Evolutionary conservation across 2,113 vertebrate genomes (phyloP).

Genomic region (Rhagologus leucostigma): DNA sequence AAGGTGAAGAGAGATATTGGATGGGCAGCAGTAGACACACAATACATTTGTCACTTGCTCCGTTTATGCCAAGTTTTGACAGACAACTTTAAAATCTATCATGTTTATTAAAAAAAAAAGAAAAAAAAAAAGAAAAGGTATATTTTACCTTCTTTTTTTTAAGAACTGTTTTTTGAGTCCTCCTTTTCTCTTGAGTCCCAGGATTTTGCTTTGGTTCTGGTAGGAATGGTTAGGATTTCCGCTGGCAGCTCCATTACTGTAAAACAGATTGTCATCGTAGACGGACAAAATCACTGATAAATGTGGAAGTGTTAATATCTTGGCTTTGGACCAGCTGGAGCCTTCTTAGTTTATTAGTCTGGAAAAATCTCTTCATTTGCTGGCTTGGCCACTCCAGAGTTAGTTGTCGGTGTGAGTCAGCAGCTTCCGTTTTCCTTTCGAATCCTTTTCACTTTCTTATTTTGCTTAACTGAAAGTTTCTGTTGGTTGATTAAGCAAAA

Average conservation of each 20-base stretch:
- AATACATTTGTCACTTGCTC: conserved; percentile 50
- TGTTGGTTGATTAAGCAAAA: background rate
- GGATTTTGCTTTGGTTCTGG: conserved; percentile 45
- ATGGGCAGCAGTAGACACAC: conserved; percentile 30
- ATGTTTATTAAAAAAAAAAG: conserved; percentile 59
- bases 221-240: conserved; percentile 22
- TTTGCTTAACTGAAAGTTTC: background rate
- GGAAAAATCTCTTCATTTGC: conserved; percentile 40
- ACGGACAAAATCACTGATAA: conserved; percentile 5
- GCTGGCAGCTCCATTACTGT: conserved; percentile 17
- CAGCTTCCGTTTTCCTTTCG: background rate
- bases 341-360: conserved; percentile 38
- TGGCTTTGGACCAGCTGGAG: conserved; percentile 25
- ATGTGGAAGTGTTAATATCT: conserved; percentile 9
- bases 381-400: conserved; percentile 14
- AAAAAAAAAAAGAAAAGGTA: background rate
- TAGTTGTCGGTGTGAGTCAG: background rate
- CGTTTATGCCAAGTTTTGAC: conserved; percentile 71
- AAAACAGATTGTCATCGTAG: background rate
- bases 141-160: conserved; percentile 27
- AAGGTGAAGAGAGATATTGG: background rate
- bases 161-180: conserved; percentile 41
- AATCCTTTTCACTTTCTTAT: background rate
- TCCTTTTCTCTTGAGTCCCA: background rate
- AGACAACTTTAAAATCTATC: conserved; percentile 35